phyloP scores from a whole-genome alignment of 2,888 invertebrate species.

The Rotaria magnacalcarata region DNA sequence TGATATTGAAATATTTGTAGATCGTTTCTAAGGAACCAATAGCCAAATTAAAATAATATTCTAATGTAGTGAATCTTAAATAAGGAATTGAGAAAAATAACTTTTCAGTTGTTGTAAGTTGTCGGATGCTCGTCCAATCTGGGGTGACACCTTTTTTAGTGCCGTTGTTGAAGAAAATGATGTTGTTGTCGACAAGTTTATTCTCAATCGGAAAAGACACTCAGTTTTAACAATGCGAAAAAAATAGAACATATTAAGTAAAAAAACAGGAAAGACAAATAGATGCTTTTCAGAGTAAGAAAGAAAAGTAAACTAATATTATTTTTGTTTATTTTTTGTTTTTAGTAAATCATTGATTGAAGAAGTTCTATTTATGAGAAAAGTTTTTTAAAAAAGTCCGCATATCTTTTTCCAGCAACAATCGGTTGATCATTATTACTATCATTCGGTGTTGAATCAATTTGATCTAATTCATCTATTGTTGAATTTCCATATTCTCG shows the following conservation, averaged over 20 bases:
- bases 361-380: neutral
- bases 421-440: neutral
- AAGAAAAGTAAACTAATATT: too few species aligned
- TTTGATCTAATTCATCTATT: neutral
- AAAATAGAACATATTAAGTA: neutral
- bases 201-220: slow-evolving; percentile 13
- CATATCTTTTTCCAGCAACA: neutral
- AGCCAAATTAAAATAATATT: neutral
- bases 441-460: neutral
- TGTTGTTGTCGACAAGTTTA: neutral
- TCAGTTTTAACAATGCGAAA: neutral
- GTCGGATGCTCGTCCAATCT: neutral
- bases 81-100: neutral
- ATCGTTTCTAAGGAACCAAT: neutral
- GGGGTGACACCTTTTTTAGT: neutral
- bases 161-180: neutral
- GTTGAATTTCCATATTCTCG: slow-evolving; percentile 28
- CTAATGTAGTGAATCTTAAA: neutral
- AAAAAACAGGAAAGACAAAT: neutral
- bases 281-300: neutral
- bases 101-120: neutral
- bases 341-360: too few species aligned
- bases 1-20: neutral
- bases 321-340: too few species aligned
- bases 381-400: neutral